These are phyloP conservation scores for Pachypanchax playfairii DNA, from an alignment of 2,113 vertebrate genomes.

Conservation along the genomic window DNA sequence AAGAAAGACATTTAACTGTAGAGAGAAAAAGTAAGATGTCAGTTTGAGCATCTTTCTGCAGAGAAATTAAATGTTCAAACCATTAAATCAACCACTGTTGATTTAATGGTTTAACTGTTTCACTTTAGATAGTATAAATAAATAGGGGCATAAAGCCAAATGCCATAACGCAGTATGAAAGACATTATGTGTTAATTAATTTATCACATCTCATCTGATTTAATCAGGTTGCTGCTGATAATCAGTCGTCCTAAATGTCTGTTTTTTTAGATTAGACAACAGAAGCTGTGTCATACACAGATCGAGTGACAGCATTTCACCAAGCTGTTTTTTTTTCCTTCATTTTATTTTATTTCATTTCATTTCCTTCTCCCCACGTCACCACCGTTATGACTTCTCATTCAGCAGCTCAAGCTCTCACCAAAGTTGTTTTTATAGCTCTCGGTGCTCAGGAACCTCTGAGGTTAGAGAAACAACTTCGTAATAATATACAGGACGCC, in stretches of 20 bases:
- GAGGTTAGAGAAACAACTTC: constrained; percentile 35
- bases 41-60: constrained; percentile 13
- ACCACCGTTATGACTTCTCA: neutral
- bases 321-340: neutral
- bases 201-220: too few relatives aligned
- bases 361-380: neutral
- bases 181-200: neutral
- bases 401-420: constrained; percentile 43
- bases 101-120: too few relatives aligned
- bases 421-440: constrained; percentile 46
- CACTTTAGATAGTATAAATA: neutral
- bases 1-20: neutral
- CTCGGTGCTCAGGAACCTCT: constrained; percentile 9
- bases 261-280: too few relatives aligned
- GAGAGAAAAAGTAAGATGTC: too few relatives aligned
- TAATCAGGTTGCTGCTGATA: constrained; percentile 15
- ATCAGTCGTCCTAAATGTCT: neutral
- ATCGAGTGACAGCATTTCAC: neutral
- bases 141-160: neutral
- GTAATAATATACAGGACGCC: constrained; percentile 47
- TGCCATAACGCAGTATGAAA: too few relatives aligned
- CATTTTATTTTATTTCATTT: constrained; percentile 1
- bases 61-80: neutral
- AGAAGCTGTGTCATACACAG: too few relatives aligned
- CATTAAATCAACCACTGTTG: neutral